Percentiles rank a stretch among this genome's conserved stretches.
These are phyloP conservation scores for Dasypogon diadema DNA, from an alignment of 2,888 invertebrate genomes.

Conservation along the genomic window DNA sequence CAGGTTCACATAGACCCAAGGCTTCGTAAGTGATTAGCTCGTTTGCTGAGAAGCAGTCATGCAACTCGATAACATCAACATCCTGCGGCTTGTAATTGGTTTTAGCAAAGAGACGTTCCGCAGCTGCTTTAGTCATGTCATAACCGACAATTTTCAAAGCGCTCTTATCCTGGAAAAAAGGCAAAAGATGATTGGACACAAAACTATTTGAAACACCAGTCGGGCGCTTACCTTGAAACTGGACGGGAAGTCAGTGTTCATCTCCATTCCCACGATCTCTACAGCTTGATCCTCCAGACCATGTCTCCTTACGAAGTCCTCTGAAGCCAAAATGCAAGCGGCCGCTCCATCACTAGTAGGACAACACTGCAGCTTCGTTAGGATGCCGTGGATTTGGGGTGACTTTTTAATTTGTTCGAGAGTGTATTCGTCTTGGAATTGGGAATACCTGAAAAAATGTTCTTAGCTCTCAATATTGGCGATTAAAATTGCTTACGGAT, in stretches of 20 bases:
- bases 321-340: constrained; percentile 91
- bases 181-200: background rate
- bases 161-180: constrained; percentile 61
- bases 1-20: constrained; percentile 88
- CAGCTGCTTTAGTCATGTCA: constrained; percentile 92
- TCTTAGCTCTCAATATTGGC: too few relatives aligned
- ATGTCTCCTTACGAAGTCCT: constrained; percentile 88
- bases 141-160: constrained; percentile 77
- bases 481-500: constrained; percentile 79
- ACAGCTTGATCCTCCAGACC: constrained; percentile 89
- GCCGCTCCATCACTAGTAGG: constrained; percentile 99
- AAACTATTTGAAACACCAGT: background rate
- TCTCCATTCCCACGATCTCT: constrained; percentile 96
- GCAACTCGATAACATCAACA: constrained; percentile 94
- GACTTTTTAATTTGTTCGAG: constrained; percentile 91
- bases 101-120: constrained; percentile 80
- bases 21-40: constrained; percentile 98
- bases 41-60: constrained; percentile 98
- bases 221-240: constrained; percentile 78
- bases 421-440: constrained; percentile 91
- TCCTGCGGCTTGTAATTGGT: constrained; percentile 82
- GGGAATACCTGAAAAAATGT: constrained; percentile 78
- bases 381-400: constrained; percentile 88
- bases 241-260: constrained; percentile 91
- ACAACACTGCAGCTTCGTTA: constrained; percentile 97